Conservation (phyloP, 1,140 invertebrate species). For the Triops longicaudatus region DNA sequence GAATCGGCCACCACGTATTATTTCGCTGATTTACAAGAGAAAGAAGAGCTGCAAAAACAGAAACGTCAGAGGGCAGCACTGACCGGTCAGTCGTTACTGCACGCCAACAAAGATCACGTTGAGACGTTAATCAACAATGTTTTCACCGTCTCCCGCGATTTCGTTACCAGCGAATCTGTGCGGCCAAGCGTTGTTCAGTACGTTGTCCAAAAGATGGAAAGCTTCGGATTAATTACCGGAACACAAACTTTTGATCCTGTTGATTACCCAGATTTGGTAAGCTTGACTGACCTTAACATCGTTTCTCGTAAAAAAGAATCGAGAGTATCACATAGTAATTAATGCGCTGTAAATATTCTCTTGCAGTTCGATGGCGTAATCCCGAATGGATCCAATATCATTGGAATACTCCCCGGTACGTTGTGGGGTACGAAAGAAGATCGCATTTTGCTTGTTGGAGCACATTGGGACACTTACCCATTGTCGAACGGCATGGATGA, state of each 20-base stretch:
- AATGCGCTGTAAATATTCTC: background rate
- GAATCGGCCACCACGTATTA: background rate
- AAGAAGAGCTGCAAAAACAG: constrained; percentile 15
- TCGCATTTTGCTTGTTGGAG: constrained; percentile 39
- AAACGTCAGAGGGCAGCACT: background rate
- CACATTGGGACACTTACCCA: constrained; percentile 42
- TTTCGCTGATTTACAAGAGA: constrained; percentile 1
- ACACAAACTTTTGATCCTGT: constrained; percentile 28
- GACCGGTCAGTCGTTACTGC: constrained; percentile 8
- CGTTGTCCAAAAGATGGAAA: constrained; percentile 23
- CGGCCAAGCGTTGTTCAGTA: constrained; percentile 25
- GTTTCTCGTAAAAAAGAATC: background rate
- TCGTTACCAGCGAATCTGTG: constrained; percentile 22
- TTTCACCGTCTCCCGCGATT: constrained; percentile 24
- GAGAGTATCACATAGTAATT: background rate
- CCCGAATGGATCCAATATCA: constrained; percentile 38
- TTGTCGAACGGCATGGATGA: constrained; percentile 39
- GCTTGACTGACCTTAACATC: background rate
- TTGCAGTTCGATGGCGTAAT: constrained; percentile 9
- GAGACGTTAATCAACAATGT: constrained; percentile 22
- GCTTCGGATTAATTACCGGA: constrained; percentile 27
- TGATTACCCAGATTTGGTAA: constrained; percentile 28
- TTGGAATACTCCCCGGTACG: constrained; percentile 39
- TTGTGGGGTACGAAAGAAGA: constrained; percentile 39
- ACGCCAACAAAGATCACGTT: constrained; percentile 24